These are phyloP conservation scores for Notarius lentiginosus DNA, from an alignment of 2,113 vertebrate species.

Conservation along the genomic window DNA sequence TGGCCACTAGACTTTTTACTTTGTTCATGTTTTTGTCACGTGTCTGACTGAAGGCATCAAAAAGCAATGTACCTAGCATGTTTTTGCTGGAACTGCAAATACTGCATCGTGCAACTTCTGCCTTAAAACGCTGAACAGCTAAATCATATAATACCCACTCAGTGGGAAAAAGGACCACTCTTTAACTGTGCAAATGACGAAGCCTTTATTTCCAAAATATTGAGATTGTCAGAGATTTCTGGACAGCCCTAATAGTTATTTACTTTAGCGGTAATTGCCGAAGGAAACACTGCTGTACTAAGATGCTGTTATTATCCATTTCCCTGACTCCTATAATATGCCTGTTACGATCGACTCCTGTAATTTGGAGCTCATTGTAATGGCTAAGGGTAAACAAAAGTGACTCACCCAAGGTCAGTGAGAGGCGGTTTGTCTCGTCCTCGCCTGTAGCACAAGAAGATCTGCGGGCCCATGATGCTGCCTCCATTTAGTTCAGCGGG, in stretches of 20 bases:
- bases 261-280: constrained; percentile 27
- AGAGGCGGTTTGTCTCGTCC: constrained; percentile 96
- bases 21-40: background rate
- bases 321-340: constrained; percentile 14
- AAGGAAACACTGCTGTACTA: constrained; percentile 9
- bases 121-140: background rate
- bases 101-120: background rate
- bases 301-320: constrained; percentile 40
- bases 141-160: background rate
- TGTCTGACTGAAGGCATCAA: background rate
- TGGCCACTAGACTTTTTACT: background rate
- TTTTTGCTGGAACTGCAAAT: background rate
- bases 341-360: constrained; percentile 35
- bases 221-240: constrained; percentile 18
- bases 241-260: constrained; percentile 35
- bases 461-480: constrained; percentile 91
- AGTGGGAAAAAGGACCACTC: background rate
- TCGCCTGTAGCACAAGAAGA: constrained; percentile 92
- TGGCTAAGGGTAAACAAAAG: constrained; percentile 31
- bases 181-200: background rate
- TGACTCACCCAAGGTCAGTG: constrained; percentile 92
- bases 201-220: constrained; percentile 37
- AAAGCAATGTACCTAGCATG: background rate
- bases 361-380: background rate
- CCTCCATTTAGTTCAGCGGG: constrained; percentile 95